These are phyloP conservation scores for Drosophila prosaltans DNA, from an alignment of 1,140 invertebrate genomes.

Conservation along the genomic window DNA sequence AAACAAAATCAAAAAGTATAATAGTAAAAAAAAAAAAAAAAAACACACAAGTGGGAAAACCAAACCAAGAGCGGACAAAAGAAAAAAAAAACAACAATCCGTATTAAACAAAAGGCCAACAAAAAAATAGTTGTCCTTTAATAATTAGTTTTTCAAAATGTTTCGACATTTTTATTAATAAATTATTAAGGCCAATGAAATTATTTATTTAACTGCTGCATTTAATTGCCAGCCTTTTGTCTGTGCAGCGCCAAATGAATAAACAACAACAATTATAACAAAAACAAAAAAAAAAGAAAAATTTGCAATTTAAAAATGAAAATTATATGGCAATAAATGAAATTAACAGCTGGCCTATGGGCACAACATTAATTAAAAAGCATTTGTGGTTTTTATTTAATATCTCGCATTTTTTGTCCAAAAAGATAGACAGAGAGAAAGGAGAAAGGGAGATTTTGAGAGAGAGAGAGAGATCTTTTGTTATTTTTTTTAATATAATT, in stretches of 20 bases:
- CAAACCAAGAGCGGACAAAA: conserved; percentile 30
- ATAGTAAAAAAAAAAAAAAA: conserved; percentile 22
- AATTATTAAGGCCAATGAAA: conserved; percentile 62
- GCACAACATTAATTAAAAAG: conserved; percentile 66
- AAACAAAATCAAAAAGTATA: conserved; percentile 13
- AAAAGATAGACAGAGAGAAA: background rate
- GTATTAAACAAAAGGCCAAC: background rate
- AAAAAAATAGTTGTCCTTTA: conserved; percentile 29
- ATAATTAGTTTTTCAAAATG: conserved; percentile 48
- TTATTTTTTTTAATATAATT: background rate
- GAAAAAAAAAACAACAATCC: background rate
- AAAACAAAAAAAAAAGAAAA: conserved; percentile 50
- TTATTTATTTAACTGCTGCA: conserved; percentile 63
- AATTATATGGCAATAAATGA: conserved; percentile 50
- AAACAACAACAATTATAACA: conserved; percentile 18
- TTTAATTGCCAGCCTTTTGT: conserved; percentile 73
- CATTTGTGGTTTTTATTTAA: conserved; percentile 54
- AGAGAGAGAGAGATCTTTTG: background rate
- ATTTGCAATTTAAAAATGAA: conserved; percentile 34
- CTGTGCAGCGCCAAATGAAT: conserved; percentile 46
- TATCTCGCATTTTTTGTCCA: background rate
- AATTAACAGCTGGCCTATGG: conserved; percentile 58
- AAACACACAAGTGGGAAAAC: conserved; percentile 1
- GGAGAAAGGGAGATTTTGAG: background rate
- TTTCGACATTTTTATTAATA: conserved; percentile 38